Conservation (phyloP, 2,888 invertebrate genomes). For the Pseudanteris insignis region DNA sequence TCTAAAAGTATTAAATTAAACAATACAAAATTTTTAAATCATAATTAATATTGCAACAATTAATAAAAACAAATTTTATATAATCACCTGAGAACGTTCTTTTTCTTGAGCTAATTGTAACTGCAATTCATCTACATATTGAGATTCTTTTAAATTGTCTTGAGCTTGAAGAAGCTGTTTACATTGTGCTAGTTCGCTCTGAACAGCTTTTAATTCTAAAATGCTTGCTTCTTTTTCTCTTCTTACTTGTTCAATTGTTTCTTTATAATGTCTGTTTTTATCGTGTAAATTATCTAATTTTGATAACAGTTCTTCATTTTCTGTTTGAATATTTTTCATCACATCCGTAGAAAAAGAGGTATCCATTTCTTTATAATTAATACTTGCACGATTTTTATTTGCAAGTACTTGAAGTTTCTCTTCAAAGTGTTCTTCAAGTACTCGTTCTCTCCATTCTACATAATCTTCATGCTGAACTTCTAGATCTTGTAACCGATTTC, state of each 20-base stretch:
- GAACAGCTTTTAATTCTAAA: conserved; percentile 52
- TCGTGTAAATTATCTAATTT: conserved; percentile 49
- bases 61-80: not conserved
- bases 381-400: too few species aligned
- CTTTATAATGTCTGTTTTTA: conserved; percentile 2
- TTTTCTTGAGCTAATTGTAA: conserved; percentile 49
- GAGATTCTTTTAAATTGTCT: conserved; percentile 42
- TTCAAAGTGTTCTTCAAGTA: too few species aligned
- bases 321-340: conserved; percentile 44
- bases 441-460: too few species aligned
- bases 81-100: conserved; percentile 54
- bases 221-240: conserved; percentile 52
- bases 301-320: conserved; percentile 50
- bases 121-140: conserved; percentile 52
- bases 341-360: conserved; percentile 43
- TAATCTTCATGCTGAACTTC: too few species aligned
- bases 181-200: conserved; percentile 52
- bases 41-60: not conserved
- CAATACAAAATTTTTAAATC: conserved; percentile 1
- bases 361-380: conserved; percentile 1
- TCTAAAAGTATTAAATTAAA: conserved; percentile 45
- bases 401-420: too few species aligned
- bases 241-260: conserved; percentile 45
- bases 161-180: conserved; percentile 50
- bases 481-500: too few species aligned